These are phyloP conservation scores for Drusus annulatus DNA, from an alignment of 1,140 invertebrate genomes.

Conservation along the genomic window DNA sequence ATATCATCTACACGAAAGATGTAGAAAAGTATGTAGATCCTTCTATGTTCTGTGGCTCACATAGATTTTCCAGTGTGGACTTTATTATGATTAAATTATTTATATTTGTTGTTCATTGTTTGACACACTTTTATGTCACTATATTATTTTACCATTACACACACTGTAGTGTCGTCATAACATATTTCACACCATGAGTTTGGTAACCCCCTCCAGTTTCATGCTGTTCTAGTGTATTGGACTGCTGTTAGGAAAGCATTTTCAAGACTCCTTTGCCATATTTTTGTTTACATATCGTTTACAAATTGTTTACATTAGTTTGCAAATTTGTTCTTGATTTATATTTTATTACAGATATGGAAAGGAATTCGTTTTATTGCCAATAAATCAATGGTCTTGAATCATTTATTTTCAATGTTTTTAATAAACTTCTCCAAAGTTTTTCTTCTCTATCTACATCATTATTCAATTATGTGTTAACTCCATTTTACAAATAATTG, in stretches of 20 bases:
- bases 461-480: background rate
- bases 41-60: no score
- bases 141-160: slow-evolving; percentile 3
- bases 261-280: slow-evolving; percentile 14
- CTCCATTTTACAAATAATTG: no score
- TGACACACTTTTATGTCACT: no score
- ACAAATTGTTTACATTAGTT: background rate
- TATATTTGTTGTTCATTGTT: no score
- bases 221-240: slow-evolving; percentile 30
- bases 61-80: background rate
- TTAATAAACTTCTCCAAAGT: background rate
- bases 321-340: background rate
- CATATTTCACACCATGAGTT: background rate
- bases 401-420: background rate
- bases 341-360: background rate
- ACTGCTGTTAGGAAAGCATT: slow-evolving; percentile 35
- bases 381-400: no score
- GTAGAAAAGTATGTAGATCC: no score
- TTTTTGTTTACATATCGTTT: no score
- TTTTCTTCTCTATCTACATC: background rate
- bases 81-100: background rate
- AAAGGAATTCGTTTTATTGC: no score
- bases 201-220: background rate
- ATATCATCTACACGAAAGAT: no score
- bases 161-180: background rate